phyloP scores from a whole-genome alignment of 2,888 invertebrate species.

The Rhynchonema sp. region DNA sequence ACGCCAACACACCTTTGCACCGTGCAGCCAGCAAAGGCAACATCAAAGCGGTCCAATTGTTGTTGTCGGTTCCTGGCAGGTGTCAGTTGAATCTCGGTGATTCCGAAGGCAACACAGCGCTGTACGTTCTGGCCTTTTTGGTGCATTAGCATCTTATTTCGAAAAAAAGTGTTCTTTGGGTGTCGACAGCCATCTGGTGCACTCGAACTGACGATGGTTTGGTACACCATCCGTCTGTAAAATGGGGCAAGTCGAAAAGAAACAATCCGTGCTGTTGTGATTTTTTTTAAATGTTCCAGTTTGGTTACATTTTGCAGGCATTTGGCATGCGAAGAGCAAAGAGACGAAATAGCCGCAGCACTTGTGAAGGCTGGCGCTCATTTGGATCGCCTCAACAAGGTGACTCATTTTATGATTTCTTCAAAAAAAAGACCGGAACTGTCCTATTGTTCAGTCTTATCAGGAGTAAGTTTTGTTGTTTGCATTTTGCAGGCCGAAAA shows the following conservation, averaged over 20 bases:
- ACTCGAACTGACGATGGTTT: too few species aligned
- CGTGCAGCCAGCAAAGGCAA: slow-evolving; percentile 44
- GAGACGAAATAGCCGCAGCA: slow-evolving; percentile 45
- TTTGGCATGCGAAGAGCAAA: slow-evolving; percentile 59
- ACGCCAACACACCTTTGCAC: slow-evolving; percentile 80
- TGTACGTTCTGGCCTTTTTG: slow-evolving; percentile 8
- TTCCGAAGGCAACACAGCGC: slow-evolving; percentile 15
- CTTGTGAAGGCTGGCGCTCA: slow-evolving; percentile 47
- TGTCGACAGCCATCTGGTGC: too few species aligned
- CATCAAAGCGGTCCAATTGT: slow-evolving; percentile 18
- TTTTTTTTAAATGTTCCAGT: too few species aligned
- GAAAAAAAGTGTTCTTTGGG: too few species aligned
- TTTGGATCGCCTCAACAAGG: slow-evolving; percentile 43
- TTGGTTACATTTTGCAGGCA: slow-evolving; percentile 45
- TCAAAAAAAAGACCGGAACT: background rate
- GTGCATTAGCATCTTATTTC: background rate
- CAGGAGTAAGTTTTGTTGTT: background rate
- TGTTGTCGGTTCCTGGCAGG: background rate
- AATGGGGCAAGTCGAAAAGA: too few species aligned
- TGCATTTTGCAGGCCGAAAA: slow-evolving; percentile 30
- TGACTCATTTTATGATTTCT: slow-evolving; percentile 17
- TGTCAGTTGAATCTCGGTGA: slow-evolving; percentile 2
- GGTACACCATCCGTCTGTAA: too few species aligned
- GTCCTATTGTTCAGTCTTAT: background rate
- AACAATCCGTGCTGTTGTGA: too few species aligned